A percentile compares a stretch with the other conserved stretches of the same genome.
phyloP scores from a whole-genome alignment of 2,888 invertebrate genomes.

The Sinohyriopsis cumingii region DNA sequence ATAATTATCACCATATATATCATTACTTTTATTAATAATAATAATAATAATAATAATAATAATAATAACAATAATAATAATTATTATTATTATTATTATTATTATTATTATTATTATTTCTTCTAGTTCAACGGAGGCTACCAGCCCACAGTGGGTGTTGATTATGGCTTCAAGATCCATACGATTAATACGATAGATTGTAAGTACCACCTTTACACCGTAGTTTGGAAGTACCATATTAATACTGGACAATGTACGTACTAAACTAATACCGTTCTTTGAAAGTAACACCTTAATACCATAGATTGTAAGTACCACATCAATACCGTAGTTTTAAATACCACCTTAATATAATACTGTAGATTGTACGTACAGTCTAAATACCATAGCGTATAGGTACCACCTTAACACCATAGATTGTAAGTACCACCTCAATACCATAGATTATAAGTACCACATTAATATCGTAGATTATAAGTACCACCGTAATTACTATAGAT shows the following conservation, averaged over 20 bases:
- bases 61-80: not conserved
- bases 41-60: not conserved
- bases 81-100: not conserved
- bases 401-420: too few relatives aligned
- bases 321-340: too few relatives aligned
- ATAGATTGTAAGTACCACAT: too few relatives aligned
- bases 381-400: too few relatives aligned
- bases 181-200: conserved; percentile 59
- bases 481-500: conserved; percentile 43
- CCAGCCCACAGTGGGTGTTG: conserved; percentile 70
- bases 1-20: too few relatives aligned
- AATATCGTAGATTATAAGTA: too few relatives aligned
- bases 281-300: too few relatives aligned
- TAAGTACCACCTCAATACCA: too few relatives aligned
- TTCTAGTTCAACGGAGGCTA: conserved; percentile 65
- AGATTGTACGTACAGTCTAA: conserved; percentile 55
- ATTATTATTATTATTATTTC: conserved; percentile 4
- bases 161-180: conserved; percentile 71
- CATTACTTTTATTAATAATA: not conserved
- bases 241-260: too few relatives aligned
- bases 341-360: conserved; percentile 26
- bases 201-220: conserved; percentile 36
- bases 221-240: too few relatives aligned
- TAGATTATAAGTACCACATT: too few relatives aligned
- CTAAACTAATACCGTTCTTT: too few relatives aligned